Percentiles rank a stretch among this genome's conserved stretches.
Conservation (phyloP, 2,797 vertebrate genomes). For the Simalia tracyae region DNA sequence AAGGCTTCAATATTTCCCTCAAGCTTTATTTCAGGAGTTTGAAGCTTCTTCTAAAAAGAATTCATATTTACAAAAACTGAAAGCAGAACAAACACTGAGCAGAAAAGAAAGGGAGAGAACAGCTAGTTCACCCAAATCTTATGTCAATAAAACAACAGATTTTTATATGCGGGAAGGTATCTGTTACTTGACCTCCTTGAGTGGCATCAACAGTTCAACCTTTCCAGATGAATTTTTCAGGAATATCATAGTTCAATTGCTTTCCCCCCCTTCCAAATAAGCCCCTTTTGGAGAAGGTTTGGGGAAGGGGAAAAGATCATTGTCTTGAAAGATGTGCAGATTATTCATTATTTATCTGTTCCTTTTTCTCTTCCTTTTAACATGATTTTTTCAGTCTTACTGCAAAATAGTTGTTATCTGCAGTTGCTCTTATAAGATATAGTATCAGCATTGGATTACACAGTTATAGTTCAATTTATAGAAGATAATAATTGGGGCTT, state of each 20-base stretch:
- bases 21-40: slow-evolving; percentile 26
- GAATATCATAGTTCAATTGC: slow-evolving; percentile 6
- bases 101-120: neutral
- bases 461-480: neutral
- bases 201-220: neutral
- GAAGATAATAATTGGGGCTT: neutral
- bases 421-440: neutral
- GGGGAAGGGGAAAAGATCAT: neutral
- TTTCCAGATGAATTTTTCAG: neutral
- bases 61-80: slow-evolving; percentile 2
- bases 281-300: neutral
- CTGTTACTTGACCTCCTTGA: neutral
- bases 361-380: neutral
- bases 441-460: neutral
- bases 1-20: slow-evolving; percentile 14
- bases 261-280: neutral
- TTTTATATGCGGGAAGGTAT: neutral
- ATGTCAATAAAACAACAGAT: neutral
- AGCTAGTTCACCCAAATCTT: neutral
- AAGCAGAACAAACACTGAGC: neutral
- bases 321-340: neutral
- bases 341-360: neutral
- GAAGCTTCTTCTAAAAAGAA: neutral
- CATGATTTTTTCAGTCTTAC: neutral
- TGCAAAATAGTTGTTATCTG: neutral